Base-by-base conservation (phyloP, 1,140 invertebrate species). In the Lordiphosa mommai region DNA sequence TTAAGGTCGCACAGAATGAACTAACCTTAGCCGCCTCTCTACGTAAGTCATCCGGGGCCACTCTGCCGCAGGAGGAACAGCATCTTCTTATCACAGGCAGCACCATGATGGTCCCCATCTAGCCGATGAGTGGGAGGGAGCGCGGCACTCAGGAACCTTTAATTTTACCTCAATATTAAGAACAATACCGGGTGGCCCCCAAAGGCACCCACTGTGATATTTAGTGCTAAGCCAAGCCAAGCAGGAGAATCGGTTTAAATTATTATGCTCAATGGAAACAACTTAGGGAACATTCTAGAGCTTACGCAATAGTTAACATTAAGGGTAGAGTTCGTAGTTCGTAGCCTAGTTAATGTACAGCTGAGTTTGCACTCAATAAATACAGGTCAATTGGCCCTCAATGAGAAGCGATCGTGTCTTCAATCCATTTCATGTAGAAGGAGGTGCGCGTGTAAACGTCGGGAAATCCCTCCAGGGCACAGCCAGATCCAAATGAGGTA, bases 401-500 rank as follows among this genome's bases (percentile, higher is more conserved):
- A 44, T 84, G 79, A 46, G 77, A 69, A 56, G 86, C 72, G 29
- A 92, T 89, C 41, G 91, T 90, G 6, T 90, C 89, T 51, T 90
- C 92, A 23, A 98, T 97, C 96, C 96, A 97, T 3, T 93, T 91
- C n/a, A 96, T 89, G 72, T 97, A 97, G 85, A 94, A 93, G 0
- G 94, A 94, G 17, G 96, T 92, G 70, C 93, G 92, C 1, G 96
- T 96, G 73, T 97, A 97, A 1, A 97, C 95, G 61, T 97, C 96
- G 0, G 95, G 94, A 58, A 93, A 95, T 6, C 95, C 95, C 30
- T 94, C 92, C 52, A 93, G 91, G 0, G 95, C 96, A 88, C 96
- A 97, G 16, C 96, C 95, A 0, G 95, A 96, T 0, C 96, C 96
- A 82, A 97, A 97, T 0, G 95, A 96, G 0, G 95, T 97, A 3